Evolutionary conservation across 2,797 vertebrate species (phyloP), one percentile per base, ranked within the genome.

Genomic region (Setipinna tenuifilis): DNA sequence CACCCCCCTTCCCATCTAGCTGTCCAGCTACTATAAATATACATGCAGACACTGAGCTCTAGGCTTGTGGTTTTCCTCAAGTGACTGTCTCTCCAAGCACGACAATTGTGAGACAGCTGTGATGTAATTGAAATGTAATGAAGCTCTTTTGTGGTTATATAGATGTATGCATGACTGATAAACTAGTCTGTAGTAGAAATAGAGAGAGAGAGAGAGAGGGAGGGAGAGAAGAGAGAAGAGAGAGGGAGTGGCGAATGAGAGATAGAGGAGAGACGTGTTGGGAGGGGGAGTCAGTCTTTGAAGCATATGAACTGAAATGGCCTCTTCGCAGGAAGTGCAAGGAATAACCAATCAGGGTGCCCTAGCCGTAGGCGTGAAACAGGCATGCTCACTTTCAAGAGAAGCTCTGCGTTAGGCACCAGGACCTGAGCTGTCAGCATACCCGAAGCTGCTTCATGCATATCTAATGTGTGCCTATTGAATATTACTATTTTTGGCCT

Each of bases 301-400:
- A 78, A 78, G 71, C 71, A 41, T 41, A 31, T 78, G 71, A 78
- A 78, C 71, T 78, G 71, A 78, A 78, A 78, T 78, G 71, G 31
- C 71, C 19, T 31, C 35, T 78, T 21, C 35, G 71, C 71, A 78
- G 71, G 11, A 17, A 78, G 31, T 35, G 31, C 68, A 17, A 68
- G 62, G 62, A 68, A 68, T 68, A 68, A 12, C 65, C 65, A 71
- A 71, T 71, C 65, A 71, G 65, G 65, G 12, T 41, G 6, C 28
- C 35, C 16, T 78, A 21, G 71, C 71, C 71, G 6, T 41, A 78
- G 71, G 71, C 31, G 6, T 78, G 35, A 17, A 44, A 41, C 11
- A 17, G 71, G 19, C 71, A 78, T 9, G 71, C 71, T 78, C 0
- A 9, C 71, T 78, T 78, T 78, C 71, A 78, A 19, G 71, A 41